Base-by-base conservation (phyloP, 1,140 invertebrate species). In the Sitobion miscanthi region DNA sequence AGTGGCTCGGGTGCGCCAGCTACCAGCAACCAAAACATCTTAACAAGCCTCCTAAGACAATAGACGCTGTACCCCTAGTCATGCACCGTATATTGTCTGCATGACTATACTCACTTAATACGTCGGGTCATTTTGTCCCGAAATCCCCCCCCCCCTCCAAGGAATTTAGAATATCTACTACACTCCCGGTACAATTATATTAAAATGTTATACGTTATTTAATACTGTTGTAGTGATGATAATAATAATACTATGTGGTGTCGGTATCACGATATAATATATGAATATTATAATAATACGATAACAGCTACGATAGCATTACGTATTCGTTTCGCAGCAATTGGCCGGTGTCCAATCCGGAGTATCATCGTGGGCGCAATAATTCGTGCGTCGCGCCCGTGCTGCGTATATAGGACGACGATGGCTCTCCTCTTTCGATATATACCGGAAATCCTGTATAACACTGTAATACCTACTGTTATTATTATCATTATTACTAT, bases 361-460 rank as follows among this genome's bases (percentile, higher is more conserved):
- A 85, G 38, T 42, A 42, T 42, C 82, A 42, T 42, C 35, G 82
- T 83, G 42, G 35, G 83, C 20, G 21, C 23, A 85, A 85, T 85
- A 45, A 85, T 85, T 85, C 35, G 23, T 83, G 25, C 57, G 35
- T 42, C 82, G 35, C 38, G 21, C 38, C 35, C 21, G 30, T 69
- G 11, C n/a, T 14, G 9, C 14, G 25, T 62, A 3, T 30, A 5
- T 11, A 21, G 20, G 20, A 30, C 62, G 62, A 77, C 62, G 62
- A 77, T n/a, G 62, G 62, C 62, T 77, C 62, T 77, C 62, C 62
- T 77, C 62, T 77, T 77, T 77, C 62, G n/a, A 77, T 77, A 77
- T n/a, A 35, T n/a, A 77, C 62, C 62, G 62, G 83, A 83, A 83
- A 83, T 83, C 83, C 83, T 7, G 38, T 85, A 77, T n/a, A 77